Evolutionary conservation across 1,140 invertebrate genomes (phyloP).

Genomic region (Diabrotica undecimpunctata): DNA sequence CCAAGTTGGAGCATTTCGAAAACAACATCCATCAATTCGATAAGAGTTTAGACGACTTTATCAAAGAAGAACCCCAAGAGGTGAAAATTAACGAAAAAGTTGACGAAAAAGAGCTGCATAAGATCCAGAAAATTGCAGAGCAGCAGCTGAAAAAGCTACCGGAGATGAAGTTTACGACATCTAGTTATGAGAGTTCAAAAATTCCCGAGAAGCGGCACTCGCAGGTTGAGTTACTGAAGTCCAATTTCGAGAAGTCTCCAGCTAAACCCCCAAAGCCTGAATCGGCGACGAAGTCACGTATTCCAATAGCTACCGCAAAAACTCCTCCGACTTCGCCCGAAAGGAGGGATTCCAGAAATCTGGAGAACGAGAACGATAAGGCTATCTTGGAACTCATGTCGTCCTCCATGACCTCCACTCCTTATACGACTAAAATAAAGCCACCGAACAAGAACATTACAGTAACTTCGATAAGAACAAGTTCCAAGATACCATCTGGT

Average conservation of each 20-base stretch:
- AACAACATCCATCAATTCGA: conserved; percentile 38
- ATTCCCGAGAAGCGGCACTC: conserved; percentile 49
- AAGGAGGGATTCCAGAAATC: conserved; percentile 38
- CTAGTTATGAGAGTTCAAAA: conserved; percentile 54
- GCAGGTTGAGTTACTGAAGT: conserved; percentile 48
- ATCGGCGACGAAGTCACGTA: conserved; percentile 28
- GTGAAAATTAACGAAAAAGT: conserved; percentile 32
- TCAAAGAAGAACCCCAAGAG: conserved; percentile 22
- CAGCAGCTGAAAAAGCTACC: conserved; percentile 45
- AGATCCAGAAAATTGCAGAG: conserved; percentile 44
- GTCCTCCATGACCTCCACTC: conserved; percentile 36
- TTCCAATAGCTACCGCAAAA: conserved; percentile 39
- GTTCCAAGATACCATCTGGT: conserved; percentile 46
- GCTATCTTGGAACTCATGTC: conserved; percentile 44
- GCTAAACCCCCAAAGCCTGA: conserved; percentile 28
- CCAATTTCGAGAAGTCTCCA: conserved; percentile 49
- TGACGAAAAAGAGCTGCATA: conserved; percentile 41
- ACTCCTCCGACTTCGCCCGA: conserved; percentile 45
- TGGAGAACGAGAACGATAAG: conserved; percentile 41
- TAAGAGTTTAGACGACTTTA: conserved; percentile 26
- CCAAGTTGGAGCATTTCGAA: conserved; percentile 34
- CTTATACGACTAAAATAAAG: conserved; percentile 32
- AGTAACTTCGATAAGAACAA: conserved; percentile 44
- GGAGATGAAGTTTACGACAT: conserved; percentile 57
- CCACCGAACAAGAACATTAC: conserved; percentile 40